phyloP scores from a whole-genome alignment of 2,797 vertebrate species.

The Gastrophryne carolinensis region DNA sequence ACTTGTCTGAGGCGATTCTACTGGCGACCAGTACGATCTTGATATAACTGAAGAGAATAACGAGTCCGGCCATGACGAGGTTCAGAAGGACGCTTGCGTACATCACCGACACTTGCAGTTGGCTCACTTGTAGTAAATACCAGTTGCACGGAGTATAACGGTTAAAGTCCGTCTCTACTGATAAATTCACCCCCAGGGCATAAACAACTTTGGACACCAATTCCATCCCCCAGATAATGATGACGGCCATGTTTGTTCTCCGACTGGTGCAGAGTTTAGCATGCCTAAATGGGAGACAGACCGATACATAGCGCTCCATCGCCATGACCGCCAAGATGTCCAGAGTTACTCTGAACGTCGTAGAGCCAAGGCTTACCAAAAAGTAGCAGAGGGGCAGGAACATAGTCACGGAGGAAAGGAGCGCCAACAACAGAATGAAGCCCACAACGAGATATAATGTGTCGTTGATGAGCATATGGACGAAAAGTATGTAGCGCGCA shows the following conservation, averaged over 20 bases:
- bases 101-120: conserved; percentile 50
- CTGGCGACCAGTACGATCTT: conserved; percentile 70
- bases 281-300: conserved; percentile 67
- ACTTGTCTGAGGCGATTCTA: conserved; percentile 64
- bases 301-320: conserved; percentile 75
- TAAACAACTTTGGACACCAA: not conserved
- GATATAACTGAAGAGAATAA: conserved; percentile 73
- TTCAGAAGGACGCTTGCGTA: conserved; percentile 54
- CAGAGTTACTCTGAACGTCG: conserved; percentile 65
- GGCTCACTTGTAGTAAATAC: not conserved
- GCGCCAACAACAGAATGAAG: conserved; percentile 67
- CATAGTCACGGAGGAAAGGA: conserved; percentile 58
- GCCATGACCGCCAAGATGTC: conserved; percentile 74
- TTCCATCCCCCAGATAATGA: not conserved
- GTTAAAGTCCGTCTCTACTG: not conserved
- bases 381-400: conserved; percentile 59
- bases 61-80: conserved; percentile 48
- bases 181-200: not conserved
- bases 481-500: conserved; percentile 71
- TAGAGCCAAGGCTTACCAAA: not conserved
- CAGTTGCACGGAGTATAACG: not conserved
- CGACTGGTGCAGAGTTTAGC: not conserved
- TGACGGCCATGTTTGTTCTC: not conserved
- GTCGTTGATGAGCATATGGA: conserved; percentile 74
- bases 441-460: conserved; percentile 63